Evolutionary conservation across 2,113 vertebrate species (phyloP), one percentile per base, ranked within the genome.

Genomic region (Ramphastos sulfuratus): DNA sequence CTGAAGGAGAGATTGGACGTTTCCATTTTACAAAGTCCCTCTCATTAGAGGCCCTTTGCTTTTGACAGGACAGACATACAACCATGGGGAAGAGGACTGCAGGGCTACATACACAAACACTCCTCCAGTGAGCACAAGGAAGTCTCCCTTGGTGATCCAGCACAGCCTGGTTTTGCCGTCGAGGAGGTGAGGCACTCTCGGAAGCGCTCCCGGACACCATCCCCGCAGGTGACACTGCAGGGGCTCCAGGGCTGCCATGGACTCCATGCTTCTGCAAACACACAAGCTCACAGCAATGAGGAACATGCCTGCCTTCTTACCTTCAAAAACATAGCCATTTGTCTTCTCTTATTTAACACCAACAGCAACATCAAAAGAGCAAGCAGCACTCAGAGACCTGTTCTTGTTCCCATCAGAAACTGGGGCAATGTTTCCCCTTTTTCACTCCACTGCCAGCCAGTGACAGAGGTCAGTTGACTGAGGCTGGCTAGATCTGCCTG

Each of bases 211-310:
- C 99, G 97, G 88, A 98, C 90, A 0, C 99, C 99, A 0, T 99
- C 99, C 27, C 99, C 99, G 13, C 99, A 99, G 20, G 98, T 98
- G 88, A 98, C 96, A 3, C 99, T 99, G 97, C 99, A 99, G 6
- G 96, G 96, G 71, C 98, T 99, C 99, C 99, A 99, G 0, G 98
- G 98, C 96, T 98, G 98, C 99, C 99, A 99, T 0, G 86, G 97
- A 52, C 98, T 98, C 99, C 99, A 99, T 0, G 97, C 97, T 74
- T 98, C 98, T 98, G 95, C 84, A 97, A 96, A 96, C 9, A 97
- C 83, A 98, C 21, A 91, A 92, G 39, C 60, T 87, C 87, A 89
- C 7, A 85, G 69, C 83, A 89, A 75, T 93, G 88, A 91, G 89
- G 23, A 65, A 85, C 4, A 0, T 6, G 7, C 67, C 81, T 55